phyloP scores from a whole-genome alignment of 2,113 vertebrate species.

The Burhinus oedicnemus region DNA sequence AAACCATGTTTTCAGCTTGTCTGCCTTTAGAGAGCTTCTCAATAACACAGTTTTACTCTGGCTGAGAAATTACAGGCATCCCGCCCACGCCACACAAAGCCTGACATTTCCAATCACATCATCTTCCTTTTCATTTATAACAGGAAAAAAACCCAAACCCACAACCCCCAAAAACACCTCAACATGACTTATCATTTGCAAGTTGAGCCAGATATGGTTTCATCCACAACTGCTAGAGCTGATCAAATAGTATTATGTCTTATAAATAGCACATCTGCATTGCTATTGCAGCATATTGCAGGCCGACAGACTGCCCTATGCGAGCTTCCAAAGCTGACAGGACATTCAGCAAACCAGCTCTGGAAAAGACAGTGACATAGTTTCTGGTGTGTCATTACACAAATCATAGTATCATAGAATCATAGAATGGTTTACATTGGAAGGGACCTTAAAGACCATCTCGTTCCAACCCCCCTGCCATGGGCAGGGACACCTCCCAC shows the following conservation, averaged over 20 bases:
- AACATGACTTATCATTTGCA: neutral
- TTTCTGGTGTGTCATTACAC: neutral
- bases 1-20: neutral
- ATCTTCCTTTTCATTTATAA: neutral
- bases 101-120: conserved; percentile 16
- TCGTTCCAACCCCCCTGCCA: too few species aligned
- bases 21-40: neutral
- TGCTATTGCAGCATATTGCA: neutral
- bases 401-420: neutral
- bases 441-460: too few species aligned
- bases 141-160: neutral
- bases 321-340: neutral
- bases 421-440: too few species aligned
- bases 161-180: neutral
- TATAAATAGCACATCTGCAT: neutral
- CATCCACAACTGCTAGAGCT: neutral
- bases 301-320: neutral
- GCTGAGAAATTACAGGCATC: neutral
- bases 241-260: neutral
- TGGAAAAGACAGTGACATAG: neutral
- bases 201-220: neutral
- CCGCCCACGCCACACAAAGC: neutral
- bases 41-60: neutral
- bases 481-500: too few species aligned
- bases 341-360: neutral